Evolutionary conservation across 1,140 invertebrate species (phyloP), one percentile per base, ranked within the genome.

Genomic region (Subanguina moxae): DNA sequence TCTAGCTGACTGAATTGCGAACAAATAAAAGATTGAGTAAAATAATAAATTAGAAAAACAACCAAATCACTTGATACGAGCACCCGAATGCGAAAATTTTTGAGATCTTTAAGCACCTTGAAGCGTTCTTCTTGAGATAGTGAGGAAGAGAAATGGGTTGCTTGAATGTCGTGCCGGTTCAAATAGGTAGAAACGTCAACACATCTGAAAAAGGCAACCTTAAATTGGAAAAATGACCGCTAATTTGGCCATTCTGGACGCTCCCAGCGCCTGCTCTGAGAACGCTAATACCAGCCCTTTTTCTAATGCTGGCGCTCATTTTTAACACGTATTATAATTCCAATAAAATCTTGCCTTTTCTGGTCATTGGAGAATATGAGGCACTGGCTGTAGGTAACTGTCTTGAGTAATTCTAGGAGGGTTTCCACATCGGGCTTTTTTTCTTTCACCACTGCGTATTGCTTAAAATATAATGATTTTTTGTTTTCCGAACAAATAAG

Each of bases 361-460:
- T 93, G 89, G 81, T 90, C 90, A 83, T 93, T 94, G 57, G 89
- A 89, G 85, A 97, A 97, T 32, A 97, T 86, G 1, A 97, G 83
- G 78, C 90, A 91, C 83, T 97, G 94, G 61, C 90, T 90, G 82
- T 93, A 97, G 80, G 85, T 85, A 32, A 82, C 73, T 64, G 85
- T 78, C 46, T 85, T 80, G n/a, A 82, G 73, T 23, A 84, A 62
- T 27, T 75, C 78, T 32, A 82, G 80, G 13, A 70, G 46, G 25
- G 56, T 57, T 13, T 74, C 72, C 8, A 32, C 25, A 30, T 58
- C 32, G 5, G 27, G 17, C 28, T 27, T 21, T 21, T n/a, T 28
- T 19, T 63, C 62, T 27, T 57, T 19, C 17, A 67, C 28, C 1
- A 73, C 76, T 57, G 73, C 74, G 70, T 82, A 84, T 70, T 83